Evolutionary conservation across 2,888 invertebrate genomes (phyloP), one percentile per base, ranked within the genome.

Genomic region (Malthinus flaveolus): DNA sequence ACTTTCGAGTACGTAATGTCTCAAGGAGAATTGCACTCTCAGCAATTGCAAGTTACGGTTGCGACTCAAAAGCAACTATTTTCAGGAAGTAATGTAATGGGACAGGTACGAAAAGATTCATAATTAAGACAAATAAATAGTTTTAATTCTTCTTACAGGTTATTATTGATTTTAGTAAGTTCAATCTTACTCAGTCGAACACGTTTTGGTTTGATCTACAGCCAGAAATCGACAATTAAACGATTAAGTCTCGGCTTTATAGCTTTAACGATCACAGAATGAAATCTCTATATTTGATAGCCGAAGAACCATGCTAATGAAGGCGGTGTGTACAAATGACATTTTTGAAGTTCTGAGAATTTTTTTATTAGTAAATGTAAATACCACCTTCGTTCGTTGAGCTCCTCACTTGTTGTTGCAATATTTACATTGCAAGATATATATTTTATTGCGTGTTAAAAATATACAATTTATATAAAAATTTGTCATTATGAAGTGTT

Each of bases 1-100:
- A 89, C 89, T 67, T 95, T 95, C 74, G 95, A 96, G 76, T 96
- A 93, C 82, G 81, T 89, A 44, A 87, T 95, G 65, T 91, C 91
- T 1, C 85, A 88, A 66, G 88, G 88, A 1, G 95, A 95, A 75
- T 78, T 95, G 51, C 84, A 87, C 70, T 85, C 85, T 44, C 85
- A 89, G 10, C 88, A 89, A 55, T 80, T 96, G 57, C 93, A 95
- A 78, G 85, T 96, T 32, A 91, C 92, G 0, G 92, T 95, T 23
- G 90, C 93, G 70, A 92, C 95, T 10, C 93, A 93, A 75, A 94
- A 94, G 73, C 90, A 91, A 56, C 87, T 91, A 78, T 83, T 92
- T 46, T 86, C 88, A n/a, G 88, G 90, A 64, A 91, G 89, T 75
- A 92, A 93, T 32, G 83, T 91, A 45, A 88, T 93, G 77, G 93